phyloP scores from a whole-genome alignment of 2,113 vertebrate genomes.

The Acrocephalus arundinaceus region DNA sequence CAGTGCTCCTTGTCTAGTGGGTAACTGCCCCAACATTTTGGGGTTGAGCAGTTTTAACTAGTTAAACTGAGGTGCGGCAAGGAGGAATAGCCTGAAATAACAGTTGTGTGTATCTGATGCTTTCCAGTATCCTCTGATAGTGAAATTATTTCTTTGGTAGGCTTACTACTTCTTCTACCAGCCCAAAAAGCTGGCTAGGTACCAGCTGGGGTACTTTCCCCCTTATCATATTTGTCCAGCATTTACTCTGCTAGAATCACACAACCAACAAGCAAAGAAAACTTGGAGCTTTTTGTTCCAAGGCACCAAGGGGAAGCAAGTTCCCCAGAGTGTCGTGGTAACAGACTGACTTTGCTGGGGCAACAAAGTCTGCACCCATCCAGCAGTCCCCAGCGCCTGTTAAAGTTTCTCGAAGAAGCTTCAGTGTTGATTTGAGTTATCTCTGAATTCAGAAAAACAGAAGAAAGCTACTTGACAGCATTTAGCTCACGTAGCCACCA shows the following conservation, averaged over 20 bases:
- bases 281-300: neutral
- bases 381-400: neutral
- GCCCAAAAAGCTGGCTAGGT: neutral
- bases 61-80: neutral
- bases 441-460: neutral
- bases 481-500: neutral
- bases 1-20: neutral
- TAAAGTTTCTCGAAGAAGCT: neutral
- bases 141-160: neutral
- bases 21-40: neutral
- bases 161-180: neutral
- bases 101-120: neutral
- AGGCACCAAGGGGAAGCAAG: neutral
- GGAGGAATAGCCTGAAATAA: neutral
- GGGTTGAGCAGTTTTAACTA: neutral
- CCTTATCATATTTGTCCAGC: neutral
- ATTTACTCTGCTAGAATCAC: neutral
- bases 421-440: neutral
- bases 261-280: neutral
- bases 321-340: rapidly evolving
- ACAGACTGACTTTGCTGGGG: neutral
- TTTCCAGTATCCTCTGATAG: neutral
- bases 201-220: neutral
- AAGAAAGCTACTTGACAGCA: neutral
- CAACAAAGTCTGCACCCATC: neutral